Base-by-base conservation (phyloP, 2,797 vertebrate genomes). In the Neoniphon sammara region DNA sequence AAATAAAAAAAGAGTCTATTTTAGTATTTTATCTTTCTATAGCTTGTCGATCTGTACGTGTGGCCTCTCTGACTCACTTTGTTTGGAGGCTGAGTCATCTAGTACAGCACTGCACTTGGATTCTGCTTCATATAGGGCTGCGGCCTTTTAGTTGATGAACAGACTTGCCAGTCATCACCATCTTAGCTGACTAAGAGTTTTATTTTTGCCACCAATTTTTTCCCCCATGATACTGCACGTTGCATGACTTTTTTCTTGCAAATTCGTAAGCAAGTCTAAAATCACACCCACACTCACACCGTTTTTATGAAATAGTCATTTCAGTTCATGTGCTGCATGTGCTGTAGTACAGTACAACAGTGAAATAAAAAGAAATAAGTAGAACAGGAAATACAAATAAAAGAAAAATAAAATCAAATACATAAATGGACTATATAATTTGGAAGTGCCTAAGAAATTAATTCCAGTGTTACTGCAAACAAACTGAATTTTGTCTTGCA, bases 81-180 rank as follows among this genome's bases (percentile, higher is more conserved):
- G 58, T 47, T 57, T 65, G 70, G 77, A 65, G 62, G 81, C 60
- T 65, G 77, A 87, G 68, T 87, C 88, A 87, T 57, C 27, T 0
- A 68, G 73, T 36, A 70, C 3, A 66, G 52, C 11, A 46, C 73
- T 39, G 70, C 66, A 73, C 57, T 57, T 49, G 60, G 23, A 63
- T 69, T 69, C 67, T 75, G 57, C 50, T 52, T 68, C 52, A n/a
- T 21, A 18, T n/a, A n/a, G 31, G 30, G 9, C 20, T 21, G 9
- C 9, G 23, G 25, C 58, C 58, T 61, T 25, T 61, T 18, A 44
- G 12, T 8, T 27, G 39, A 42, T 61, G 7, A 61, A 61, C 58
- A 23, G 14, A 44, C 42, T 17, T 44, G 4, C 12, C 12, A 17
- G 42, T 4, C 42, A 44, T 44, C 12, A 15, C 2, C 42, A 44